Evolutionary conservation across 92 coral and sea anemone genomes (phyloP).

Genomic region (Micromussa lordhowensis): DNA sequence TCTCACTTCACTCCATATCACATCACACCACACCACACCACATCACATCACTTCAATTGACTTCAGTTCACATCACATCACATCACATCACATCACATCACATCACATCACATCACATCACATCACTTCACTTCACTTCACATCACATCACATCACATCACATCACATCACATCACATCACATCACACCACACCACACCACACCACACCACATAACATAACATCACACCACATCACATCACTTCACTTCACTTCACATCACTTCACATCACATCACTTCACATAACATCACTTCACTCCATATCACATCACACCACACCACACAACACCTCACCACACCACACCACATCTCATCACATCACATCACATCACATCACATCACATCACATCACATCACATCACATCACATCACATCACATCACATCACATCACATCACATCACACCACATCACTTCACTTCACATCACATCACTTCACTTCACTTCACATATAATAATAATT

Average conservation of each 20-base stretch:
- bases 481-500: too few relatives aligned
- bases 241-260: too few relatives aligned
- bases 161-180: not conserved
- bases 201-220: not conserved
- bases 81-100: not conserved
- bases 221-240: not conserved
- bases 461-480: too few relatives aligned
- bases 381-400: too few relatives aligned
- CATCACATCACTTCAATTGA: not conserved
- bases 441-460: too few relatives aligned
- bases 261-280: too few relatives aligned
- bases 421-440: not conserved
- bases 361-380: too few relatives aligned
- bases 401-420: not conserved
- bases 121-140: not conserved
- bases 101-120: not conserved
- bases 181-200: not conserved
- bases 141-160: constrained; percentile 4
- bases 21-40: not conserved
- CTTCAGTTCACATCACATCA: not conserved
- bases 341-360: too few relatives aligned
- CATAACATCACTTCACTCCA: too few relatives aligned
- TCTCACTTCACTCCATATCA: not conserved
- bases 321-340: too few relatives aligned
- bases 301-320: too few relatives aligned